Conservation (phyloP, 2,888 invertebrate genomes). For the Monochamus alternatus region DNA sequence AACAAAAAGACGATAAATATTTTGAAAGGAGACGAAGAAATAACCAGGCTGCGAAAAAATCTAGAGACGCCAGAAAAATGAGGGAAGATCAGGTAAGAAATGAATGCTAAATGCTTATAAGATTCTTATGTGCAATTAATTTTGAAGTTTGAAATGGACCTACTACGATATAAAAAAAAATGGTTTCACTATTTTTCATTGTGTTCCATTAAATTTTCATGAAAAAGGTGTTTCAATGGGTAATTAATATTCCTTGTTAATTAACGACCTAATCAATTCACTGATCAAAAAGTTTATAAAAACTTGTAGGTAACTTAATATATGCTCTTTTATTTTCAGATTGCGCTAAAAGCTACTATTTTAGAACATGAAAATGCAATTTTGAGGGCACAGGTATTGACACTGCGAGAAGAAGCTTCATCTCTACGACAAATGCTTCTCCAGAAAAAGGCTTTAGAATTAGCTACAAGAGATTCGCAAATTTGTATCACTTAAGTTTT, state of each 20-base stretch:
- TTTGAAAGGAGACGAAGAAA: slow-evolving; percentile 90
- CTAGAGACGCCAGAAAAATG: slow-evolving; percentile 88
- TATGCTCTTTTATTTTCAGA: slow-evolving; percentile 70
- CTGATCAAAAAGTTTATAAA: no score
- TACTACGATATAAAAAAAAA: no score
- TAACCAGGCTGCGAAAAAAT: slow-evolving; percentile 94
- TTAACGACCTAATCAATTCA: no score
- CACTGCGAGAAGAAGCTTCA: slow-evolving; percentile 85
- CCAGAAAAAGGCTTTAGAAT: slow-evolving; percentile 67
- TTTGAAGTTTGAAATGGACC: no score
- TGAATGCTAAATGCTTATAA: background rate
- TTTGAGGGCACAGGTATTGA: slow-evolving; percentile 85
- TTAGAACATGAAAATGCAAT: slow-evolving; percentile 92
- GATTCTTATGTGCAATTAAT: no score
- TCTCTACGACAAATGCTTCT: slow-evolving; percentile 80
- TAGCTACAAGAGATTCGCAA: slow-evolving; percentile 50
- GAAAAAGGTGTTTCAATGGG: background rate
- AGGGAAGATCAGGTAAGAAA: slow-evolving; percentile 85
- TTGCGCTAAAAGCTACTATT: slow-evolving; percentile 87
- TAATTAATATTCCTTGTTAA: no score
- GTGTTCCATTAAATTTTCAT: background rate
- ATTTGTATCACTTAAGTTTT: slow-evolving; percentile 44
- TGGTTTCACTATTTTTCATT: no score
- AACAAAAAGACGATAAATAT: slow-evolving; percentile 92
- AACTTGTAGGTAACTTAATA: background rate